phyloP scores from a whole-genome alignment of 1,140 invertebrate species.

The Drosophila auraria region DNA sequence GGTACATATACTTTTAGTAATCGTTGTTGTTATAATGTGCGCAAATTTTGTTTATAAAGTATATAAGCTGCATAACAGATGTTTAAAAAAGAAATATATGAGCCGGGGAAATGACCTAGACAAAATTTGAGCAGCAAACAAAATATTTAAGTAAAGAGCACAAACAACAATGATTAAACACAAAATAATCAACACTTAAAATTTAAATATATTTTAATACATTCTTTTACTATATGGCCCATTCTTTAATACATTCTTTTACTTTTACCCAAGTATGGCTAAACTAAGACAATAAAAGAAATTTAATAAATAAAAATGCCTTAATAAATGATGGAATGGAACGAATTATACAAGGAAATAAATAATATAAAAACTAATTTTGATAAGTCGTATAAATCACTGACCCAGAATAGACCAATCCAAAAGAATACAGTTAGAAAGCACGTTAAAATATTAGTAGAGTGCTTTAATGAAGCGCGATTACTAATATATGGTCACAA shows the following conservation, averaged over 20 bases:
- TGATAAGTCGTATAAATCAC: slow-evolving; percentile 13
- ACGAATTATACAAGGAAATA: background rate
- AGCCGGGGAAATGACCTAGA: background rate
- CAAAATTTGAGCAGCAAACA: background rate
- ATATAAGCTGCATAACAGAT: background rate
- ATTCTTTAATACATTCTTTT: too few relatives aligned
- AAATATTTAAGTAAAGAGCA: background rate
- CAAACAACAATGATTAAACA: background rate
- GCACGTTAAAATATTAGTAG: slow-evolving; percentile 7
- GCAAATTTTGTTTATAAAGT: background rate
- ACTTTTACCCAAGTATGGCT: background rate
- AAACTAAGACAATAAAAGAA: background rate
- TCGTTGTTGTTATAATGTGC: background rate
- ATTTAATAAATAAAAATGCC: background rate
- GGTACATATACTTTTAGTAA: background rate
- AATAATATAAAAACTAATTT: background rate
- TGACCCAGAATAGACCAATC: background rate
- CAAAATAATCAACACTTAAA: too few relatives aligned
- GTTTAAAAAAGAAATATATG: background rate
- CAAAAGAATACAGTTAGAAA: background rate
- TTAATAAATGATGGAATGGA: background rate
- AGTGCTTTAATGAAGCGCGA: slow-evolving; percentile 3
- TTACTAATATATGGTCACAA: background rate
- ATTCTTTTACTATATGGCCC: background rate
- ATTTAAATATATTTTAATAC: background rate